Conservation (phyloP, 2,888 invertebrate genomes). For the Polydrusus pterygomalis region DNA sequence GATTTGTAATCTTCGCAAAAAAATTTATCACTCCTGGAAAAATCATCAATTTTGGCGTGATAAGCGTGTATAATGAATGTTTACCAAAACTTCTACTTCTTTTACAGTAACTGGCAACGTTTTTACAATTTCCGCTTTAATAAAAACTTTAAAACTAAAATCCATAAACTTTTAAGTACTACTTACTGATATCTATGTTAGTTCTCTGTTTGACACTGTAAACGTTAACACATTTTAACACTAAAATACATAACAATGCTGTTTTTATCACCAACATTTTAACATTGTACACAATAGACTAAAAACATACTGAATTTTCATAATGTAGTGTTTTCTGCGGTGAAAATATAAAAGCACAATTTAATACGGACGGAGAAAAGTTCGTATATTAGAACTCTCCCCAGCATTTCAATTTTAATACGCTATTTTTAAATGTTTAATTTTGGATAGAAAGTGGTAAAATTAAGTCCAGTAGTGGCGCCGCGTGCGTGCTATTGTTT, state of each 20-base stretch:
- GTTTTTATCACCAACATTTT: constrained; percentile 4
- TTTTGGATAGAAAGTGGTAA: constrained; percentile 35
- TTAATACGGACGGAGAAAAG: neutral
- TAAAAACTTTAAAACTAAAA: too few species aligned
- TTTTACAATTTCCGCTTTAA: too few species aligned
- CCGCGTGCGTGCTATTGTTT: constrained; percentile 23
- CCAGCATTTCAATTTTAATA: neutral
- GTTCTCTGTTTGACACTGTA: neutral
- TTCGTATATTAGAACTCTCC: neutral
- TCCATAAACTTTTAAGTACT: too few species aligned
- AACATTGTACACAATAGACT: neutral
- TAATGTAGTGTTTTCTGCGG: neutral
- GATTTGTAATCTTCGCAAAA: too few species aligned
- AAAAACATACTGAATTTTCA: neutral
- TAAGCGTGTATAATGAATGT: too few species aligned
- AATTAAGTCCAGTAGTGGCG: constrained; percentile 25
- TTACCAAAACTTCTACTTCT: too few species aligned
- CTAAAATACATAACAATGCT: constrained; percentile 7
- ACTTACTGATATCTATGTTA: constrained; percentile 2
- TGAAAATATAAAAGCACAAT: constrained; percentile 10
- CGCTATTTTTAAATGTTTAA: constrained; percentile 45
- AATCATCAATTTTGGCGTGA: too few species aligned
- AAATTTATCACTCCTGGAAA: too few species aligned
- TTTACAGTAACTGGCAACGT: too few species aligned
- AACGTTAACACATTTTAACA: neutral